Conservation (phyloP, 2,888 invertebrate genomes). For the Drosophila ezoana region DNA sequence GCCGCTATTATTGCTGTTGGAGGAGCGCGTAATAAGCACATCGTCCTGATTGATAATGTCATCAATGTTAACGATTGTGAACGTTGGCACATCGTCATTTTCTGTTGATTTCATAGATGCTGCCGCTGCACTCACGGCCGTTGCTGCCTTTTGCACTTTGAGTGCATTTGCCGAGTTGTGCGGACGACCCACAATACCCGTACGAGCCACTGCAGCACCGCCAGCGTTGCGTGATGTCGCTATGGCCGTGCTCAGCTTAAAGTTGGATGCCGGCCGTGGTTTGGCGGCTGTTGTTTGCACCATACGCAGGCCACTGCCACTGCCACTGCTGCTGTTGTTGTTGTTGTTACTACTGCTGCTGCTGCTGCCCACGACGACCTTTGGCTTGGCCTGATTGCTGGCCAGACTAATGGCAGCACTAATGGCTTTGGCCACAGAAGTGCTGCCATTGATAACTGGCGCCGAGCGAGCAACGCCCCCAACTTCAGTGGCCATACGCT, state of each 20-base stretch:
- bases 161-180: slow-evolving; percentile 6
- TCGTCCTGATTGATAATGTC: slow-evolving; percentile 85
- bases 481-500: slow-evolving; percentile 51
- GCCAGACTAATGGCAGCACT: slow-evolving; percentile 2
- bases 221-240: slow-evolving; percentile 1
- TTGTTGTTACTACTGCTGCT: not conserved
- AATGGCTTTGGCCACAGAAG: slow-evolving; percentile 31
- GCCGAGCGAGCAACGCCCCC: slow-evolving; percentile 12
- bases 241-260: slow-evolving; percentile 8
- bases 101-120: slow-evolving; percentile 3
- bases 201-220: not conserved
- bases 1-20: slow-evolving; percentile 28
- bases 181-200: slow-evolving; percentile 13
- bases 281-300: slow-evolving; percentile 29
- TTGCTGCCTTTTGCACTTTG: slow-evolving; percentile 29
- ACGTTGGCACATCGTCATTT: slow-evolving; percentile 84
- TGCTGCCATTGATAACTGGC: slow-evolving; percentile 54
- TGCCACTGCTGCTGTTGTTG: not conserved
- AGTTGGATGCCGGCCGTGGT: slow-evolving; percentile 10
- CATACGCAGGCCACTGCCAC: slow-evolving; percentile 28
- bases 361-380: slow-evolving; percentile 17
- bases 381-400: slow-evolving; percentile 23
- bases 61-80: slow-evolving; percentile 84
- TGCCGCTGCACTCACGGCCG: not conserved
- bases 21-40: slow-evolving; percentile 72